A percentile compares a stretch with the other conserved stretches of the same genome.
Conservation (phyloP, 2,113 vertebrate genomes). For the Pelusios castaneus region DNA sequence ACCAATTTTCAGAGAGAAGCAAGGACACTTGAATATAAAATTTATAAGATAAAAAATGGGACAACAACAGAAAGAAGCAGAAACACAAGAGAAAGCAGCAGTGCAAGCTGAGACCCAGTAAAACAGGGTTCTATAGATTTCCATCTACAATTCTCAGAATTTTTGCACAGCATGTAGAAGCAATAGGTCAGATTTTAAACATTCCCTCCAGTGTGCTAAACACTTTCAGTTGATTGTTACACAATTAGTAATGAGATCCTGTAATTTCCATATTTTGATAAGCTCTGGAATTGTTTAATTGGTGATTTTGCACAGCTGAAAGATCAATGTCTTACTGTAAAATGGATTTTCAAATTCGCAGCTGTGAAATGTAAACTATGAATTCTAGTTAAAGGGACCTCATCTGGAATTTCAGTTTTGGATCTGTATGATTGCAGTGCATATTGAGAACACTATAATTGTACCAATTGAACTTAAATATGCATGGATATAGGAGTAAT, state of each 20-base stretch:
- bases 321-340: constrained; percentile 13
- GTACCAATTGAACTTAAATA: neutral
- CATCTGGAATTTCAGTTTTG: constrained; percentile 14
- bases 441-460: neutral
- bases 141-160: neutral
- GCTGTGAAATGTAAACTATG: neutral
- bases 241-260: neutral
- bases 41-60: neutral
- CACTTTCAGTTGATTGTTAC: neutral
- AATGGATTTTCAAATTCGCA: constrained; percentile 35
- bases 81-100: neutral
- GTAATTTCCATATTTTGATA: neutral
- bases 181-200: neutral
- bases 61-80: neutral
- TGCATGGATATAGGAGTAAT: neutral
- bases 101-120: neutral
- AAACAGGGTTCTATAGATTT: fast-evolving
- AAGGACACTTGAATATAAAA: neutral
- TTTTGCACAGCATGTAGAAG: neutral
- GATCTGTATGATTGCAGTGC: neutral
- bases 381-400: neutral
- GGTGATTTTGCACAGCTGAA: constrained; percentile 3
- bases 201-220: neutral
- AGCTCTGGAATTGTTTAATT: neutral
- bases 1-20: neutral